A percentile compares a stretch with the other conserved stretches of the same genome.
Evolutionary conservation across 2,888 invertebrate genomes (phyloP).

Genomic region (Drosophila gaucha): DNA sequence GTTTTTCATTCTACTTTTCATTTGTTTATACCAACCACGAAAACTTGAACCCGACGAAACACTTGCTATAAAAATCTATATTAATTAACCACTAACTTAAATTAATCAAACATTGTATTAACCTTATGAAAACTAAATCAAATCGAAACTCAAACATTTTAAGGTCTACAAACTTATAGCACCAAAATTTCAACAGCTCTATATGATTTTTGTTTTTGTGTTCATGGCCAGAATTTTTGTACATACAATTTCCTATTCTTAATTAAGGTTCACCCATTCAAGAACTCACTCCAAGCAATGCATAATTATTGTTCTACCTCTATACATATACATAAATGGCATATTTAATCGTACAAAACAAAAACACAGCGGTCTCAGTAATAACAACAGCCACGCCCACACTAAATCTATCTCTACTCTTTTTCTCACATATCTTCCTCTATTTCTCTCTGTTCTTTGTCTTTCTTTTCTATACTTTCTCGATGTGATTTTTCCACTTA

Average conservation of each 20-base stretch:
- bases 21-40: slow-evolving; percentile 63
- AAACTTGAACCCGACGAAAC: slow-evolving; percentile 85
- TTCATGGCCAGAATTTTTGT: slow-evolving; percentile 69
- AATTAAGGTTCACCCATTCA: slow-evolving; percentile 32
- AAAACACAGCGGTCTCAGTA: slow-evolving; percentile 31
- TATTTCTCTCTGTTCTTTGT: slow-evolving; percentile 60
- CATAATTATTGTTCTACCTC: slow-evolving; percentile 35
- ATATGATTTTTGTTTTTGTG: slow-evolving; percentile 16
- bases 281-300: slow-evolving; percentile 41
- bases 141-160: slow-evolving; percentile 27
- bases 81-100: slow-evolving; percentile 46
- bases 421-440: slow-evolving; percentile 62
- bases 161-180: slow-evolving; percentile 25
- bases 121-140: slow-evolving; percentile 33
- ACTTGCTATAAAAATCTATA: slow-evolving; percentile 78
- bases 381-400: slow-evolving; percentile 59
- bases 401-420: slow-evolving; percentile 70
- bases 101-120: slow-evolving; percentile 37
- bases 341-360: slow-evolving; percentile 36
- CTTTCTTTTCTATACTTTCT: slow-evolving; percentile 66
- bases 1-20: slow-evolving; percentile 48
- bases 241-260: slow-evolving; percentile 45
- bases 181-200: slow-evolving; percentile 45
- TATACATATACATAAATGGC: slow-evolving; percentile 25
- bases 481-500: slow-evolving; percentile 54